phyloP scores from a whole-genome alignment of 2,888 invertebrate species.

The Eilema caniola region DNA sequence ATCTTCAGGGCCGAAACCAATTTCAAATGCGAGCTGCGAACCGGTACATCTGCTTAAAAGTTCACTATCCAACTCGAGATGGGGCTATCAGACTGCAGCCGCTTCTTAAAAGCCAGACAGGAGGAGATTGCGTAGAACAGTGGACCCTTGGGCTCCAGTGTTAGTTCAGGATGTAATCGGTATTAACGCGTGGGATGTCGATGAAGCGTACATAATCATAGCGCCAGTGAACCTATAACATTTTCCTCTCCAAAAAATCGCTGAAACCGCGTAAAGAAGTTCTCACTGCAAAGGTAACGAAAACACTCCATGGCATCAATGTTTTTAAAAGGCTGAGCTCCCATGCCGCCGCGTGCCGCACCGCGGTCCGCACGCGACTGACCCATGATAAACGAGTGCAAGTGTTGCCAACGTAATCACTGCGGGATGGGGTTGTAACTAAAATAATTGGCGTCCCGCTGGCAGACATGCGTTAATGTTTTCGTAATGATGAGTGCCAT shows the following conservation, averaged over 20 bases:
- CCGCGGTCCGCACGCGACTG: slow-evolving; percentile 67
- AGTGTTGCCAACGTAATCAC: slow-evolving; percentile 77
- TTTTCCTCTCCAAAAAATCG: background rate
- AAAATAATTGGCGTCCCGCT: slow-evolving; percentile 85
- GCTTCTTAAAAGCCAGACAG: too few relatives aligned
- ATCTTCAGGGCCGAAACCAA: background rate
- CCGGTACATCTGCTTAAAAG: background rate
- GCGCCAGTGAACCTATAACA: background rate
- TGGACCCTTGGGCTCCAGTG: background rate
- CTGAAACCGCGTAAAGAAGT: background rate
- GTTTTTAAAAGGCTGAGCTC: slow-evolving; percentile 59
- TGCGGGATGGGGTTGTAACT: slow-evolving; percentile 79
- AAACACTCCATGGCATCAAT: slow-evolving; percentile 46
- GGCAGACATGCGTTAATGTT: slow-evolving; percentile 80
- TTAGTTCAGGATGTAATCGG: background rate
- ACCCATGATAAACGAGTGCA: slow-evolving; percentile 71
- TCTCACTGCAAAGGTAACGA: background rate
- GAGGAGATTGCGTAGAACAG: background rate
- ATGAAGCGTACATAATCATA: background rate
- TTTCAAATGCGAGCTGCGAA: too few relatives aligned
- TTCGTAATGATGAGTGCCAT: slow-evolving; percentile 82
- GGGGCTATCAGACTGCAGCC: too few relatives aligned
- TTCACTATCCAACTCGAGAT: background rate
- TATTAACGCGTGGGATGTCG: background rate
- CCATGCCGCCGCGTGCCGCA: slow-evolving; percentile 55